Percentiles rank a stretch among this genome's conserved stretches.
phyloP scores from a whole-genome alignment of 92 coral and sea anemone species.

The Porites evermanni region DNA sequence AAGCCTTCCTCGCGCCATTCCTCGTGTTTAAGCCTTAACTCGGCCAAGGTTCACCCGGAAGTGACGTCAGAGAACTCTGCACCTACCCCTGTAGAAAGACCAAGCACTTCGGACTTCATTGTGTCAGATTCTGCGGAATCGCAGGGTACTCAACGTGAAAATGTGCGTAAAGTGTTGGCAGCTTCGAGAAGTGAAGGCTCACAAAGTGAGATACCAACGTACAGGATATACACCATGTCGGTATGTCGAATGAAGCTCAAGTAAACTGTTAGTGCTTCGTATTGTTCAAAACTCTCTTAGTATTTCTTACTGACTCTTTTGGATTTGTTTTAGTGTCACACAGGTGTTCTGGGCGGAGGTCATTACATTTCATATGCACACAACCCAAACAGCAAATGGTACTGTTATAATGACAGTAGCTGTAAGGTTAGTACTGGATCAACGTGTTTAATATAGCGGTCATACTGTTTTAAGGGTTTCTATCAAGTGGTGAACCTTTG shows the following conservation, averaged over 20 bases:
- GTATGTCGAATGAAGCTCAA: too few relatives aligned
- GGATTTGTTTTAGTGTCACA: too few relatives aligned
- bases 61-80: conserved; percentile 13
- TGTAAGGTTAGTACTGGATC: too few relatives aligned
- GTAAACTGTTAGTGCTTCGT: too few relatives aligned
- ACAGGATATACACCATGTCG: conserved; percentile 42
- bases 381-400: not conserved
- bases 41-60: conserved; percentile 82
- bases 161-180: conserved; percentile 17
- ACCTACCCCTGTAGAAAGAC: conserved; percentile 2
- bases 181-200: conserved; percentile 51
- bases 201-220: conserved; percentile 70
- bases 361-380: too few relatives aligned
- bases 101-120: not conserved
- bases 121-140: conserved; percentile 13
- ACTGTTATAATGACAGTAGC: too few relatives aligned
- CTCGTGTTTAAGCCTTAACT: conserved; percentile 74
- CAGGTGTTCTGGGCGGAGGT: too few relatives aligned
- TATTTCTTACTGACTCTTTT: too few relatives aligned
- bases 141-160: conserved; percentile 9
- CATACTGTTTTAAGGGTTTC: too few relatives aligned
- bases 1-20: conserved; percentile 80
- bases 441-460: too few relatives aligned
- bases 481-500: too few relatives aligned
- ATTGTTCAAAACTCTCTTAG: too few relatives aligned